These are phyloP conservation scores for Patella ulyssiponensis DNA, from an alignment of 2,888 invertebrate genomes.

Conservation along the genomic window DNA sequence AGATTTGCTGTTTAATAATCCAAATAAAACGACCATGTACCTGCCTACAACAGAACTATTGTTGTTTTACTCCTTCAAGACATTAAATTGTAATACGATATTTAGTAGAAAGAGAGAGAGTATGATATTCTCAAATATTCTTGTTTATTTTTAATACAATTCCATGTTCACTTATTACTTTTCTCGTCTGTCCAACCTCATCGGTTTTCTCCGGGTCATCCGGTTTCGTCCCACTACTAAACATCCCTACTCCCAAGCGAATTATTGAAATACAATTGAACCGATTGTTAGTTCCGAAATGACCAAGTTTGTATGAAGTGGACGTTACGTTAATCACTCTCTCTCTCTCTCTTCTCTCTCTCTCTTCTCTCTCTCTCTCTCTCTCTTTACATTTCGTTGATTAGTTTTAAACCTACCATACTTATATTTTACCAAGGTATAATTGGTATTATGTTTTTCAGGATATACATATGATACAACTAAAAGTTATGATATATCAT, in stretches of 20 bases:
- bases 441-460: slow-evolving; percentile 76
- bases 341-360: background rate
- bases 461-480: slow-evolving; percentile 94
- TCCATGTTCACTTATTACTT: slow-evolving; percentile 4
- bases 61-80: background rate
- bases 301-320: too few species aligned
- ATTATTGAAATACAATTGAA: too few species aligned
- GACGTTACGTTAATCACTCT: background rate
- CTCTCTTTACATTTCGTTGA: background rate
- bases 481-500: slow-evolving; percentile 87
- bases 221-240: too few species aligned
- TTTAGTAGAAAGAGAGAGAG: background rate
- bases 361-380: background rate
- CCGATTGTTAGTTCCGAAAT: too few species aligned
- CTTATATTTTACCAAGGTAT: too few species aligned
- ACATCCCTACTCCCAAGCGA: too few species aligned
- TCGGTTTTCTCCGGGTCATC: too few species aligned
- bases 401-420: too few species aligned
- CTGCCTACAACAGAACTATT: too few species aligned
- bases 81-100: background rate
- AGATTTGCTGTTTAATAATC: too few species aligned
- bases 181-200: too few species aligned
- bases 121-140: background rate
- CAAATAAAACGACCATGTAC: too few species aligned
- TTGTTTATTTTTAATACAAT: background rate